Base-by-base conservation (phyloP, 2,113 vertebrate genomes). In the Neoarius graeffei region DNA sequence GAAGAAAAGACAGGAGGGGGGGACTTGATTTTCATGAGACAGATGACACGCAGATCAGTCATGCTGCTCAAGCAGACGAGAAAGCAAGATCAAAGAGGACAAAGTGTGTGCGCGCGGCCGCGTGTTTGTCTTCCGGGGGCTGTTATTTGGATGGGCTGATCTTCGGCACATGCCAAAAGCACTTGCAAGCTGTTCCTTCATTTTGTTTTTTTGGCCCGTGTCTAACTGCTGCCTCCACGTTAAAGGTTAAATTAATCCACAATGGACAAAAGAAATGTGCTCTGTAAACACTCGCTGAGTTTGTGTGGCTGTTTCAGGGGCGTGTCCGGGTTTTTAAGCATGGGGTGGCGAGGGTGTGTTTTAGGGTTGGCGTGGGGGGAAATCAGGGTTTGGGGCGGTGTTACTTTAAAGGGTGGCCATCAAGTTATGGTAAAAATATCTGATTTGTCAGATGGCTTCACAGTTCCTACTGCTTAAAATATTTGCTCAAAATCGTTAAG, bases 21-120 rank as follows among this genome's bases (percentile, higher is more conserved):
- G 73, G 30, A 25, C 84, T 77, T 84, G 85, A 88, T 91, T 86
- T 86, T 88, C 84, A 80, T 91, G 83, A 83, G 81, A 86, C 66
- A 86, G 86, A 91, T 86, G 86, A 91, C 86, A 84, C 48, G 88
- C 86, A 88, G 86, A 89, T 90, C 87, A 90, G 86, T 86, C 86
- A 90, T 64, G 84, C 77, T 77, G 89, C 80, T 90, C 88, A 82
- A 85, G 73, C 88, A 85, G 86, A 87, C 88, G 81, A 87, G 80
- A 86, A 76, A 50, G 71, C 71, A 67, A 86, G 88, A 91, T 91
- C 88, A 91, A 91, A 91, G 88, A 86, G 86, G 86, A 87, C 54
- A 60, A 82, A 82, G 59, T 86, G 88, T 83, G 89, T 74, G 86
- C 52, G 74, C 52, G 7, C 66, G 86, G 56, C 67, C 59, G 54